Evolutionary conservation across 2,113 vertebrate species (phyloP).

Genomic region (Asarcornis scutulata): DNA sequence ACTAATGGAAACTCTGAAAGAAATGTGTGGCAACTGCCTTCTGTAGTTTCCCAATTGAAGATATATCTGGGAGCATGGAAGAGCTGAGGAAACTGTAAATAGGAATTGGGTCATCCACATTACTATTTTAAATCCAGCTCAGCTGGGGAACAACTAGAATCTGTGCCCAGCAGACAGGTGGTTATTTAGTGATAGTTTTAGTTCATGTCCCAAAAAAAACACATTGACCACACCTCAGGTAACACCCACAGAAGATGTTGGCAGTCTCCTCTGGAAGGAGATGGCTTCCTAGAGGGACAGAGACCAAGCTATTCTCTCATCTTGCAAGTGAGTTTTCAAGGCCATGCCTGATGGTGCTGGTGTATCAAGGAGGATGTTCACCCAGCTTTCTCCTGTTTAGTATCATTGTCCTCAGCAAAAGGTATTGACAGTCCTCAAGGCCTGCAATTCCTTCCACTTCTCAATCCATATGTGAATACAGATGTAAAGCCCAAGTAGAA

Average conservation of each 20-base stretch:
- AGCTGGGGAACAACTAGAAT: background rate
- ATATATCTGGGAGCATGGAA: background rate
- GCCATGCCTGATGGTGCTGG: background rate
- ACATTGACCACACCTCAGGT: background rate
- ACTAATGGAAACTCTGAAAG: slow-evolving; percentile 11
- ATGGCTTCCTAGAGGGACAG: background rate
- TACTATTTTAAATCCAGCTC: background rate
- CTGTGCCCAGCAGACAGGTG: background rate
- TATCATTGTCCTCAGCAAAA: background rate
- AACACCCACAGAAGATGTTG: background rate
- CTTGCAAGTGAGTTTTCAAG: background rate
- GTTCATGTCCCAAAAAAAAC: background rate
- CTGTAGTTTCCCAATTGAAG: background rate
- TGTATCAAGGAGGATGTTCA: background rate
- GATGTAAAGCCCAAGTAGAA: background rate
- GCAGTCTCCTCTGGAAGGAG: background rate
- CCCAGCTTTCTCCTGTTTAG: accelerated
- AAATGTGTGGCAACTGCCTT: background rate
- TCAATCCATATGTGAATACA: background rate
- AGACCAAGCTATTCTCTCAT: background rate
- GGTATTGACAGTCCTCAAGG: accelerated
- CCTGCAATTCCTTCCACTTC: background rate
- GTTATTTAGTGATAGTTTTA: background rate
- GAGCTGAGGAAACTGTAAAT: background rate
- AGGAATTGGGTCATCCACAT: background rate